Evolutionary conservation across 2,797 vertebrate genomes (phyloP).

Genomic region (Lepilemur ruficaudatus): DNA sequence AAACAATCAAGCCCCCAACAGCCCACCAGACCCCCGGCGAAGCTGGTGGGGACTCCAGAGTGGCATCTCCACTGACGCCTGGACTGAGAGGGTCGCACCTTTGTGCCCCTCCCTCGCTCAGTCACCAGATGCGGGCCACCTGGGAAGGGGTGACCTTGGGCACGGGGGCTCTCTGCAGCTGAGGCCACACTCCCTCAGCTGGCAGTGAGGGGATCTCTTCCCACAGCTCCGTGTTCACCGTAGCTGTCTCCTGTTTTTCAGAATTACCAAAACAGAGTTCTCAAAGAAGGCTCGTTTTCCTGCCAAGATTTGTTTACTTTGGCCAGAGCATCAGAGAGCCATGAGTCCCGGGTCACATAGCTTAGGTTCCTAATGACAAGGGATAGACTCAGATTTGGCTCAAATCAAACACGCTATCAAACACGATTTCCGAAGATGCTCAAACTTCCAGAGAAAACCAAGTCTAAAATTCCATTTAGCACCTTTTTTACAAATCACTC

Average conservation of each 20-base stretch:
- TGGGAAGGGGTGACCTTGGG: background rate
- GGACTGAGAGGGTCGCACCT: accelerated
- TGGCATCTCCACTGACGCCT: background rate
- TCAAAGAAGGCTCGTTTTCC: background rate
- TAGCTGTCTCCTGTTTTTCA: background rate
- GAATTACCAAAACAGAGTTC: background rate
- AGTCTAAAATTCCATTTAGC: background rate
- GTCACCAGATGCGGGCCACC: background rate
- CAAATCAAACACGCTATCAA: background rate
- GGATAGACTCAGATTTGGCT: background rate
- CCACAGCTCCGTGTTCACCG: background rate
- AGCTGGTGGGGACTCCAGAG: background rate
- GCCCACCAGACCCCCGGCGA: background rate
- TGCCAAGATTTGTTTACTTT: background rate
- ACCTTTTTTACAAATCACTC: background rate
- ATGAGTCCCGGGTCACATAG: background rate
- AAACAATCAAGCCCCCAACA: no score
- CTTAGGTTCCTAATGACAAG: background rate
- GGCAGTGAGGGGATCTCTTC: background rate
- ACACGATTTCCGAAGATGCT: background rate
- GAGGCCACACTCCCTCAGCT: background rate
- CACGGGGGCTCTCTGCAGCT: background rate
- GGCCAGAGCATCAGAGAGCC: background rate
- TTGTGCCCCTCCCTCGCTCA: no score
- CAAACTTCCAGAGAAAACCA: background rate